Conservation (phyloP, 2,888 invertebrate species). For the Melanostoma scalare region DNA sequence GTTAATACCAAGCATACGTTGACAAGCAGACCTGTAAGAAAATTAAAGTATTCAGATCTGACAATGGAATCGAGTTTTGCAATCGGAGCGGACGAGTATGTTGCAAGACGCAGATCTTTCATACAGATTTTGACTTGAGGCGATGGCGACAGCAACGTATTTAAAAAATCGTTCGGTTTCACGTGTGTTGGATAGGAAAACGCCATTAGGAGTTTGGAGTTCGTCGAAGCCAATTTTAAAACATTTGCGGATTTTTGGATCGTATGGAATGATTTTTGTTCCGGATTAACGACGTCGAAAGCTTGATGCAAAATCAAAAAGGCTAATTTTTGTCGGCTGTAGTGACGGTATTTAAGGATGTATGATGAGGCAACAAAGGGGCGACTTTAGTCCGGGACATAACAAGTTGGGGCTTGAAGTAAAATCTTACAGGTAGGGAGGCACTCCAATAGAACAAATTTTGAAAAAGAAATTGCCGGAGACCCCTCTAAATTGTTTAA, state of each 20-base stretch:
- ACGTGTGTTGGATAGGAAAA: constrained; percentile 56
- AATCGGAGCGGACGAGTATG: constrained; percentile 49
- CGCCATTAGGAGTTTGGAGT: constrained; percentile 79
- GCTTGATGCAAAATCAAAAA: constrained; percentile 63
- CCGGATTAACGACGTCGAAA: constrained; percentile 76
- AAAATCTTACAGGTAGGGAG: too few relatives aligned
- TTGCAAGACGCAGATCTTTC: constrained; percentile 30
- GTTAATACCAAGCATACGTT: not conserved
- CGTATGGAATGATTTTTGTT: constrained; percentile 75
- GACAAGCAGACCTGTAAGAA: not conserved
- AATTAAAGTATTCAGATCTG: constrained; percentile 42
- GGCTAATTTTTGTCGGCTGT: constrained; percentile 6
- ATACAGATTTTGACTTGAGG: constrained; percentile 77
- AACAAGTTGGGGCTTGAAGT: too few relatives aligned
- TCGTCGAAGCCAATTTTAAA: constrained; percentile 76
- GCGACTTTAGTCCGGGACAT: too few relatives aligned
- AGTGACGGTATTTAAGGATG: not conserved
- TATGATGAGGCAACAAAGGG: not conserved
- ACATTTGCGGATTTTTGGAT: constrained; percentile 78
- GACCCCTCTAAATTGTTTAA: too few relatives aligned
- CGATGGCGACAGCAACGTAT: constrained; percentile 55
- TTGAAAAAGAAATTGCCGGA: too few relatives aligned
- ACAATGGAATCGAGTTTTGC: constrained; percentile 46
- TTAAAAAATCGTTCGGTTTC: constrained; percentile 16
- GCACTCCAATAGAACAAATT: too few relatives aligned